phyloP scores from a whole-genome alignment of 2,888 invertebrate genomes.

The Mactromeris polynyma region DNA sequence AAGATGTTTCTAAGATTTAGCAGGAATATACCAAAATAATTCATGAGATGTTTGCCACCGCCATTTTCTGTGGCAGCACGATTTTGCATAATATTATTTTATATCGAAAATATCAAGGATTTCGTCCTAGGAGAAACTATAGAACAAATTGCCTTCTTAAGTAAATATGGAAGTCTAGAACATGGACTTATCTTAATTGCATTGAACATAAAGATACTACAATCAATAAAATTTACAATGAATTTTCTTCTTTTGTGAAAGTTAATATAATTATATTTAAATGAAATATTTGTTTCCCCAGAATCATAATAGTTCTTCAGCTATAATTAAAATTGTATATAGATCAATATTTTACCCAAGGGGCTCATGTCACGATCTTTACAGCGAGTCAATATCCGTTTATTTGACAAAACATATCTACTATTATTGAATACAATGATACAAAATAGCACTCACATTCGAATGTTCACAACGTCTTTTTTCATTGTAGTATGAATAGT shows the following conservation, averaged over 20 bases:
- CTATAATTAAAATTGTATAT: too few species aligned
- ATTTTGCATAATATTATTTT: constrained; percentile 12
- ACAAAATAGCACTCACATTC: too few species aligned
- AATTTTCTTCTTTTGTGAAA: background rate
- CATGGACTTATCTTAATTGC: background rate
- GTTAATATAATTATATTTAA: background rate
- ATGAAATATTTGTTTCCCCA: too few species aligned
- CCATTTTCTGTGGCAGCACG: background rate
- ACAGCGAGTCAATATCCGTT: too few species aligned
- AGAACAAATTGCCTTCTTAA: background rate
- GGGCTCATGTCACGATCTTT: too few species aligned
- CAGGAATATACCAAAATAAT: background rate
- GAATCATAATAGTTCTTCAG: too few species aligned
- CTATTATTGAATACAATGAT: too few species aligned
- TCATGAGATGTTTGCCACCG: background rate
- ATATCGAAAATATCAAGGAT: background rate
- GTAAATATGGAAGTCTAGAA: background rate
- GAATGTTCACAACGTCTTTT: too few species aligned
- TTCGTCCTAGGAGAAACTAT: background rate
- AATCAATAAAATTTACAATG: background rate
- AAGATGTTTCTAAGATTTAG: background rate
- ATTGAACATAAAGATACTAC: background rate
- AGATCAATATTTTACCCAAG: too few species aligned
- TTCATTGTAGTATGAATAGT: too few species aligned
- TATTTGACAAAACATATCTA: too few species aligned